Evolutionary conservation across 2,888 invertebrate genomes (phyloP).

Genomic region (Phragmatobia fuliginosa): DNA sequence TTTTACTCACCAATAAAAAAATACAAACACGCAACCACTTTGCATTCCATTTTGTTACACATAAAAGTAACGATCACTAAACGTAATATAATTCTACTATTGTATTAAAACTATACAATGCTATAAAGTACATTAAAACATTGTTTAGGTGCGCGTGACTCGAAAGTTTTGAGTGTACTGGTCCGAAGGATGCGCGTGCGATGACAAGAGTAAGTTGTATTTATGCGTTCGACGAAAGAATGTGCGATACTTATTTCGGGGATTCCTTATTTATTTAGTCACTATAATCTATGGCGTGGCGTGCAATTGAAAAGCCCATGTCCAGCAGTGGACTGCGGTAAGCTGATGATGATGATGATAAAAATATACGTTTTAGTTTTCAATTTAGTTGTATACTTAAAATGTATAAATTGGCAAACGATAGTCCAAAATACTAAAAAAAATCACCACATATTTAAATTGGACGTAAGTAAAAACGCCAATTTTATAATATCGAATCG

Average conservation of each 20-base stretch:
- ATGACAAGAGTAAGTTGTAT: constrained; percentile 26
- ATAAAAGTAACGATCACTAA: constrained; percentile 24
- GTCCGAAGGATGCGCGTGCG: constrained; percentile 45
- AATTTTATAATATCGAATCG: neutral
- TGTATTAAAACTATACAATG: constrained; percentile 36
- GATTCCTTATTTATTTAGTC: neutral
- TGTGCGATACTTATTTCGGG: constrained; percentile 10
- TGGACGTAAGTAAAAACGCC: neutral
- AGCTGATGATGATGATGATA: too few species aligned
- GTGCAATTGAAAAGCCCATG: too few species aligned
- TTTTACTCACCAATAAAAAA: constrained; percentile 49
- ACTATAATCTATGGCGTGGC: too few species aligned
- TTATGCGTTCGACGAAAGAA: constrained; percentile 24
- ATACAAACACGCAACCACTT: constrained; percentile 36
- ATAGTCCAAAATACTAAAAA: neutral
- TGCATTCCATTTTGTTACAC: constrained; percentile 43
- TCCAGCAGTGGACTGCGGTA: too few species aligned
- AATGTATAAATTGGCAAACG: too few species aligned
- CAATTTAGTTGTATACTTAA: too few species aligned
- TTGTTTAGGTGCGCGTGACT: constrained; percentile 48
- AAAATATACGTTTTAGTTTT: too few species aligned
- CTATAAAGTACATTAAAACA: constrained; percentile 33
- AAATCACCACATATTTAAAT: neutral
- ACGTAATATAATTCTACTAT: constrained; percentile 21
- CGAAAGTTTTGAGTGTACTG: constrained; percentile 46